Evolutionary conservation across 2,113 vertebrate species (phyloP), one percentile per base, ranked within the genome.

Genomic region (Sebastes schlegelii): DNA sequence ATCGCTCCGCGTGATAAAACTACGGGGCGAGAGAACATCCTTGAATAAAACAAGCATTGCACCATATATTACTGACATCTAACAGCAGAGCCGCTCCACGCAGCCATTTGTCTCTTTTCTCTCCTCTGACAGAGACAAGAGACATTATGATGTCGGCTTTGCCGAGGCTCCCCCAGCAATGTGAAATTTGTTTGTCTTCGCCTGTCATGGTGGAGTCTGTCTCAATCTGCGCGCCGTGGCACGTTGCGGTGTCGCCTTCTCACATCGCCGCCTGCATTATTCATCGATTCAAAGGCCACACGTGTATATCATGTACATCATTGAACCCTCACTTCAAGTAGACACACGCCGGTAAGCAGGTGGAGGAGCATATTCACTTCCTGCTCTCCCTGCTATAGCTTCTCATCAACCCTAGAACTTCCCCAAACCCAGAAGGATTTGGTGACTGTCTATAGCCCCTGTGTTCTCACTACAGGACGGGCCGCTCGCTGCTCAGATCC

Each of bases 121-220:
- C 58, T 52, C 75, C 76, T 62, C 23, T 82, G 86, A 88, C 89
- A 76, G 75, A 88, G 82, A 90, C 83, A 78, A 88, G 91, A 86
- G 80, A 79, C 89, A 77, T 93, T 86, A 87, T 85, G 88, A 91
- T 91, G 92, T 90, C 91, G 46, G 88, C 78, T 82, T 81, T 78
- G 84, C 82, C 63, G 23, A 55, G 80, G 72, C 89, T 88, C 85
- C 90, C 82, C 72, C 63, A 89, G 91, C 91, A 60, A 91, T 90
- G 87, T 90, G 88, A 93, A 86, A 92, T 91, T 51, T 92, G 88
- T 94, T 94, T 93, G 92, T 91, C 91, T 94, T 80, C 65, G 70
- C 88, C 77, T 91, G 93, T 91, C 91, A 89, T 43, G 69, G 72
- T 77, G 55, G 77, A 82, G 83, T 90, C 80, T 77, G 68, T 89